Conservation (phyloP, 2,888 invertebrate genomes). For the Eupithecia pulchellata region DNA sequence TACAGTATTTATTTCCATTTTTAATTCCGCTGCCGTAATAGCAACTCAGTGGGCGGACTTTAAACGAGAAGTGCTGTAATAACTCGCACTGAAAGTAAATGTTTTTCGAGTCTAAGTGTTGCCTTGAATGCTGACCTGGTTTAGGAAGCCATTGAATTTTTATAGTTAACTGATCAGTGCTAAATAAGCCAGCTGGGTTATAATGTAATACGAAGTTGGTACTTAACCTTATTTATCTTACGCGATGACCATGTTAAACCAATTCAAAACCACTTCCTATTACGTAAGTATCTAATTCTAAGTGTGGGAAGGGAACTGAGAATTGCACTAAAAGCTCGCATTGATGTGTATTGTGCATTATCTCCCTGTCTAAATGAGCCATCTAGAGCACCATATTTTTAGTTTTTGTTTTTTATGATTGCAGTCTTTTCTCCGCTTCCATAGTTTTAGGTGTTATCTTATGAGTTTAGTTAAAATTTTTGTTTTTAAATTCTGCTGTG, state of each 20-base stretch:
- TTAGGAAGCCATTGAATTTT: neutral
- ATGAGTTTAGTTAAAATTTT: too few relatives aligned
- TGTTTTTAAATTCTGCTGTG: too few relatives aligned
- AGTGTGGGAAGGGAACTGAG: too few relatives aligned
- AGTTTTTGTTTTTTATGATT: too few relatives aligned
- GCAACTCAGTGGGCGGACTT: conserved; percentile 49
- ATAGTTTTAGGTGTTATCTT: too few relatives aligned
- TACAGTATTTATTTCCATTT: conserved; percentile 39
- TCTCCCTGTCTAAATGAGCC: too few relatives aligned
- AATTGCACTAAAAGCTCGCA: too few relatives aligned
- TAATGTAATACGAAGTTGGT: neutral
- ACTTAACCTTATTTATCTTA: too few relatives aligned
- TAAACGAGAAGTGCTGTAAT: conserved; percentile 41
- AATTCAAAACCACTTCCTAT: neutral
- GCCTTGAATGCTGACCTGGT: conserved; percentile 5
- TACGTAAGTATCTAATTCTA: neutral
- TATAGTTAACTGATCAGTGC: neutral
- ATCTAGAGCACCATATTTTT: too few relatives aligned
- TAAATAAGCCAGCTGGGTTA: neutral
- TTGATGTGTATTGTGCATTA: too few relatives aligned
- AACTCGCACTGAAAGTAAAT: conserved; percentile 43
- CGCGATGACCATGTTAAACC: neutral
- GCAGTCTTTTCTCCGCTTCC: too few relatives aligned
- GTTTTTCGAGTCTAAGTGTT: conserved; percentile 38
- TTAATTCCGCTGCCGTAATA: conserved; percentile 48